A percentile compares a stretch with the other conserved stretches of the same genome.
phyloP scores from a whole-genome alignment of 2,113 vertebrate species.

The Condylura cristata region DNA sequence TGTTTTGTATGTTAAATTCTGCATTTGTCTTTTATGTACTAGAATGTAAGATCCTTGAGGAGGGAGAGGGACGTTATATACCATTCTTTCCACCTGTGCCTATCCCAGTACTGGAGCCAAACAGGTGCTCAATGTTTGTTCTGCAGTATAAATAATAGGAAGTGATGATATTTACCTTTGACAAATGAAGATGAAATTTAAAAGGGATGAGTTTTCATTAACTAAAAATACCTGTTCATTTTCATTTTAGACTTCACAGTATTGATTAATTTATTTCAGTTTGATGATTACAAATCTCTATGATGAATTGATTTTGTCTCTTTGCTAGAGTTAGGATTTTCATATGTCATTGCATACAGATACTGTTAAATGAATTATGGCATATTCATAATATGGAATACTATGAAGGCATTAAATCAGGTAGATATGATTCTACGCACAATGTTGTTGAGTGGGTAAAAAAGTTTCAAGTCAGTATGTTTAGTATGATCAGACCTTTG shows the following conservation, averaged over 20 bases:
- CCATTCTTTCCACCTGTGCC: background rate
- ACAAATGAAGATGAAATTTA: background rate
- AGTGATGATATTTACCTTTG: background rate
- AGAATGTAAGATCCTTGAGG: background rate
- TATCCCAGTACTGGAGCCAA: background rate
- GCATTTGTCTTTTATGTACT: background rate
- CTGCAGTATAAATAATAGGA: background rate
- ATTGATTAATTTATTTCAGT: slow-evolving; percentile 15
- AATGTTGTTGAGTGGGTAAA: background rate
- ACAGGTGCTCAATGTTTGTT: background rate
- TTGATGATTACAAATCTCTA: background rate
- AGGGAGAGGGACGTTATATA: background rate
- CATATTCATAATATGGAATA: background rate
- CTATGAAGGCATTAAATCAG: background rate
- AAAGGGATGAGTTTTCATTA: background rate
- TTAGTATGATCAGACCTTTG: background rate
- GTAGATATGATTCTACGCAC: background rate
- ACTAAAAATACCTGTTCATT: background rate
- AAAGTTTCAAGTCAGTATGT: background rate
- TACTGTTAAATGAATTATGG: slow-evolving; percentile 8
- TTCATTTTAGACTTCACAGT: background rate
- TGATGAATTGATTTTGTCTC: background rate
- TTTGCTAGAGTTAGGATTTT: background rate
- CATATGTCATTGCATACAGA: background rate
- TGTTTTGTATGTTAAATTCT: slow-evolving; percentile 16